Conservation (phyloP, 2,797 vertebrate genomes). For the Austrolebias charrua region DNA sequence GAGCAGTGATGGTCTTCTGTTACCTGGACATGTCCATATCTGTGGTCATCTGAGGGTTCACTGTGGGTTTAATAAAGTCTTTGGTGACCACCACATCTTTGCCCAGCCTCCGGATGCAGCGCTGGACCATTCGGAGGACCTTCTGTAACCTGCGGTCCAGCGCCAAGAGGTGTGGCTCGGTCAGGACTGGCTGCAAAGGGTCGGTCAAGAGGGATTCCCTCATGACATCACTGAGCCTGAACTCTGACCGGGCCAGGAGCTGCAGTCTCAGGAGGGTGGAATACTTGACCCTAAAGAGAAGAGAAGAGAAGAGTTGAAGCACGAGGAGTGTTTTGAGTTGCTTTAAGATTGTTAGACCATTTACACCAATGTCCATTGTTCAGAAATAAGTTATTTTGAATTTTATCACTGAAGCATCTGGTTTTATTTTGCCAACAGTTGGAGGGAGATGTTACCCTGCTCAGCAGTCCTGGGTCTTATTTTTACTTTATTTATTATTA, state of each 20-base stretch:
- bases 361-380: too few relatives aligned
- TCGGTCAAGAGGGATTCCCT: constrained; percentile 79
- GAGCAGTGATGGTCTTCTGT: background rate
- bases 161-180: constrained; percentile 88
- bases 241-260: constrained; percentile 81
- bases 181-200: constrained; percentile 77
- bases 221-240: constrained; percentile 90
- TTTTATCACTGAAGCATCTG: too few relatives aligned
- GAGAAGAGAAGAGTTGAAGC: background rate
- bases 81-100: constrained; percentile 81
- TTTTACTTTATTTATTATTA: too few relatives aligned
- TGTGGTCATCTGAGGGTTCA: constrained; percentile 19
- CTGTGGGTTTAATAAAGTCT: constrained; percentile 63
- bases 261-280: constrained; percentile 85
- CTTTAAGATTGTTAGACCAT: background rate
- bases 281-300: constrained; percentile 84
- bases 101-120: constrained; percentile 81
- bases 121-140: constrained; percentile 78
- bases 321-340: background rate
- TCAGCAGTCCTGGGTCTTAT: too few relatives aligned
- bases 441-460: too few relatives aligned
- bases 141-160: constrained; percentile 89
- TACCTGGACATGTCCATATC: constrained; percentile 55
- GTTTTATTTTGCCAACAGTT: too few relatives aligned
- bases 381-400: too few relatives aligned